phyloP scores from a whole-genome alignment of 2,888 invertebrate species.

The Malthinus seriepunctatus region DNA sequence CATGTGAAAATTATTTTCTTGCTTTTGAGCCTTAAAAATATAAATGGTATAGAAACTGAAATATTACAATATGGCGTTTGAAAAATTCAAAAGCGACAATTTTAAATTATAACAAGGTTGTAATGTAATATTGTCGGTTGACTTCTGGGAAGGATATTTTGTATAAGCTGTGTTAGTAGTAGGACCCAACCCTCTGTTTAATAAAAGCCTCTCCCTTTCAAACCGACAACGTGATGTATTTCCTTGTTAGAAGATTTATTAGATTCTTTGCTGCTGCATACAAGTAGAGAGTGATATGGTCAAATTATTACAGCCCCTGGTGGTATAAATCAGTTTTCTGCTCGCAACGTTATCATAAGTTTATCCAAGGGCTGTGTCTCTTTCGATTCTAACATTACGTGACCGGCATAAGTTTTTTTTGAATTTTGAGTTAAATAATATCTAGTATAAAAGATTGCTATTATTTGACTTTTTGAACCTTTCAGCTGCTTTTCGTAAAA shows the following conservation, averaged over 20 bases:
- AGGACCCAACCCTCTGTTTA: conserved; percentile 18
- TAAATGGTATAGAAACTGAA: not conserved
- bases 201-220: conserved; percentile 26
- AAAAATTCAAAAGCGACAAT: no score
- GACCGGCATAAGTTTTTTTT: conserved; percentile 13
- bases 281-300: conserved; percentile 20
- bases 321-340: conserved; percentile 26
- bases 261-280: conserved; percentile 22
- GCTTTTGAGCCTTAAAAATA: not conserved
- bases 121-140: not conserved
- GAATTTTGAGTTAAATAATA: conserved; percentile 9
- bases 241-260: conserved; percentile 28
- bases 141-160: conserved; percentile 11
- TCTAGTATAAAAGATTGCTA: conserved; percentile 2
- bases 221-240: conserved; percentile 26
- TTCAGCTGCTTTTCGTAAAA: not conserved
- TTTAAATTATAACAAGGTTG: not conserved
- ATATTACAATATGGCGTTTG: not conserved
- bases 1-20: not conserved
- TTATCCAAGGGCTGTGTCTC: conserved; percentile 16
- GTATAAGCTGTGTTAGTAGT: conserved; percentile 9
- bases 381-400: conserved; percentile 15
- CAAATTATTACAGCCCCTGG: conserved; percentile 26
- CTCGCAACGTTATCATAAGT: conserved; percentile 16
- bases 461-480: conserved; percentile 1